Evolutionary conservation across 2,113 vertebrate species (phyloP), one percentile per base, ranked within the genome.

Genomic region (Asarcornis scutulata): DNA sequence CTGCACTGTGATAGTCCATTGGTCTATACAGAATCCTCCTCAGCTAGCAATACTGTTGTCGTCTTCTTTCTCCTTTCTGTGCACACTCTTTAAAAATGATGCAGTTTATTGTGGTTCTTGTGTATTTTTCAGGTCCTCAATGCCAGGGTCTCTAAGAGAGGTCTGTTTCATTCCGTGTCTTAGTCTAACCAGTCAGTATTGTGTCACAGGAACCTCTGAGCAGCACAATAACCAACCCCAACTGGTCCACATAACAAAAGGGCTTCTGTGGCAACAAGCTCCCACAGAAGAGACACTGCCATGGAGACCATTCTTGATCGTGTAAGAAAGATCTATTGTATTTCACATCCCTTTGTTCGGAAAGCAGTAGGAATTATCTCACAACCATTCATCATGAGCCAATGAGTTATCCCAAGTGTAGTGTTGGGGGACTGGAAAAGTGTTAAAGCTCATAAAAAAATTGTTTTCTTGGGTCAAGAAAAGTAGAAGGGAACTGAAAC

Each of bases 221-320:
- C 77, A 79, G 91, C 91, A 97, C 95, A 97, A 96, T 96, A 93
- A 93, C 81, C 89, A 91, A 92, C 83, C 84, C 78, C 95, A 93
- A 96, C 91, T 95, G 93, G 94, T 96, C 94, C 93, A 93, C 81
- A 36, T 82, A 96, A 96, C 96, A 96, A 96, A 96, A 96, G 89
- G 55, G 44, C 96, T 81, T 96, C 93, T 97, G 96, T 97, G 93
- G 94, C 96, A 95, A 91, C 94, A 80, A 80, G 82, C 93, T 93
- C 89, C 95, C 89, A 94, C 87, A 92, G 95, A 96, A 91, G 84
- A 94, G 87, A 89, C 67, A 97, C 96, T 94, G 4, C 96, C 95
- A 96, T 96, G 95, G 95, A 97, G 94, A 94, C 95, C 94, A 81
- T 97, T 97, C 56, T 94, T 96, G 94, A 93, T 94, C 76, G 55